phyloP scores from a whole-genome alignment of 2,113 vertebrate genomes.

The Leucopsar rothschildi region DNA sequence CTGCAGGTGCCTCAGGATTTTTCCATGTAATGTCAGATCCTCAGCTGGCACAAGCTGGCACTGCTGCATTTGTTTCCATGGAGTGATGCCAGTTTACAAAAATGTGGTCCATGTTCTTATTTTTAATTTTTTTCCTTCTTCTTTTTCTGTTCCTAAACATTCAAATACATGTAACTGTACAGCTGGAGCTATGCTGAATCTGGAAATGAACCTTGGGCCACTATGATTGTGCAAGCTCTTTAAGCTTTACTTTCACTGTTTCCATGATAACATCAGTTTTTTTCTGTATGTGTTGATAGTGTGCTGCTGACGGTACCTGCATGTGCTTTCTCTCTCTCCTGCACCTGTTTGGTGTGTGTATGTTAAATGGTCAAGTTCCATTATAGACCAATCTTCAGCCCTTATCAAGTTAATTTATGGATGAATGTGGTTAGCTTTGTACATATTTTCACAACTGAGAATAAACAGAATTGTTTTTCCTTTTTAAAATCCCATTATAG shows the following conservation, averaged over 20 bases:
- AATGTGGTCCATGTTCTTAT: background rate
- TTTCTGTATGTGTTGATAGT: background rate
- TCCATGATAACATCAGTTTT: background rate
- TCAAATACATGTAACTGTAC: background rate
- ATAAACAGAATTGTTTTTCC: slow-evolving; percentile 2
- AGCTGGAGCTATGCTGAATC: background rate
- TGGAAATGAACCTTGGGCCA: background rate
- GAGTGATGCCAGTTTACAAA: background rate
- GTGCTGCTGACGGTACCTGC: background rate
- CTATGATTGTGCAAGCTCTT: background rate
- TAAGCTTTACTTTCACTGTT: background rate
- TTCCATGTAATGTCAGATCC: slow-evolving; percentile 20
- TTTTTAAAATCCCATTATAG: slow-evolving; percentile 48
- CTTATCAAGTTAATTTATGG: background rate
- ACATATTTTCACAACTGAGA: background rate
- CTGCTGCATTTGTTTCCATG: slow-evolving; percentile 11
- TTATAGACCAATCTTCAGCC: background rate
- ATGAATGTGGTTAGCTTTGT: background rate
- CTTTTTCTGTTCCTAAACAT: background rate
- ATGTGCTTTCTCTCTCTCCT: background rate
- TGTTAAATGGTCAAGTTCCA: background rate
- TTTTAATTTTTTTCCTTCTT: background rate
- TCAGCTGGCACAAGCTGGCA: slow-evolving; percentile 27
- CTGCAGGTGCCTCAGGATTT: slow-evolving; percentile 46
- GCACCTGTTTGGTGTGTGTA: background rate